Base-by-base conservation (phyloP, 2,113 vertebrate genomes). In the Podocnemis expansa region DNA sequence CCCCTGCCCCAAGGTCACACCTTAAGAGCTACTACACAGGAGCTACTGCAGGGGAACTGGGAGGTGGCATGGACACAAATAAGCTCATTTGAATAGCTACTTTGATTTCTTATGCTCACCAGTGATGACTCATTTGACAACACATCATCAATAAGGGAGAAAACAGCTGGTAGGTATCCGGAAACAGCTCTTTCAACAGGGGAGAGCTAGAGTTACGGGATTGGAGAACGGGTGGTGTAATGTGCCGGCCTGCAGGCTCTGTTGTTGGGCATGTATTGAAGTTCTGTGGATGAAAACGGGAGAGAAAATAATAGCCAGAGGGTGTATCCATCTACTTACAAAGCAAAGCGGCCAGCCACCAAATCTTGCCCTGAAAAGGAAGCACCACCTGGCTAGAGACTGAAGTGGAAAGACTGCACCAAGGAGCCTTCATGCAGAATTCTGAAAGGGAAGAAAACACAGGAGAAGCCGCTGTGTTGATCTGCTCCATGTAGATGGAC, bases 61-160 rank as follows among this genome's bases (percentile, higher is more conserved):
- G 86, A 84, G 87, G 91, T 75, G 82, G 24, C 43, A 73, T 80
- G n/a, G 70, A 91, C 80, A 19, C 88, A 91, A 90, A 93, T 87
- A 60, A 96, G 76, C 54, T 80, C 41, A 52, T 96, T 91, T 82
- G 89, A 82, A 89, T 96, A 92, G 73, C 78, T 95, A 0, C 1
- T 24, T 56, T 91, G 25, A 21, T 75, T 97, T 84, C 81, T 91
- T 41, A 78, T 0, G 2, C 34, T 3, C 1, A 0, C 80, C n/a
- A 41, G 63, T 54, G 43, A 43, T 56, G 75, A 82, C 43, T 85
- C 10, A 1, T 43, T 51, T 56, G 34, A 4, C 41, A 91, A 67
- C 45, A 84, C 47, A 87, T 76, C 55, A 3, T 27, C 81, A 31
- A 31, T 80, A 60, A 2, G 2, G 54, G 89, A 49, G 79, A 5